Evolutionary conservation across 2,797 vertebrate species (phyloP), one percentile per base, ranked within the genome.

Genomic region (Lindbergichthys nudifrons): DNA sequence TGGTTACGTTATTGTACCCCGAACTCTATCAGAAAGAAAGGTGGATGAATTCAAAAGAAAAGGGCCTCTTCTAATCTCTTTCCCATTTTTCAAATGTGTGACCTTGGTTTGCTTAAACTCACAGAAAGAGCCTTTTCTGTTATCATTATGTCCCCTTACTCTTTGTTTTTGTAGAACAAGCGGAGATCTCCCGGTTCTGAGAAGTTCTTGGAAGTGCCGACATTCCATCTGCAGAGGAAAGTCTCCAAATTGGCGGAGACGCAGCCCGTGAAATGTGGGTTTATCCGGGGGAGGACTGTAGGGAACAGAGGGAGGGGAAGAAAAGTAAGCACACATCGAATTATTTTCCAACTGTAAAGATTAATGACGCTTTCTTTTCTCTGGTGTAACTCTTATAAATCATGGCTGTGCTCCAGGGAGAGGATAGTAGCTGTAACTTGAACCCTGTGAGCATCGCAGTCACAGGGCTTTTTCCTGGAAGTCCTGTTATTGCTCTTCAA

Each of bases 191-290:
- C 93, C 1, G 93, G 93, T 70, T 88, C 75, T 0, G 94, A 95
- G 41, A 94, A 71, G 67, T 93, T 93, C 53, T 92, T 91, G 80
- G 88, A 90, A 42, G 89, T 75, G 58, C 93, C 95, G 0, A 89
- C 88, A 69, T 92, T 96, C 98, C 98, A 99, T 80, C 94, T 93
- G 90, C 98, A 99, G 26, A 78, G 94, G 87, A 99, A 97, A 3
- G 97, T 98, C 86, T 96, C 95, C 92, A 97, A 93, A 89, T 98
- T 96, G 77, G 93, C 81, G 43, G 97, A 98, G 89, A 96, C 92
- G 60, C 98, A 99, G 75, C 93, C 92, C 60, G 93, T 95, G 88
- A 98, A 91, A 66, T 92, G 92, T 58, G 96, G 96, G 63, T 53
- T 69, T 46, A 1, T 84, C 63, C 88, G 84, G 64, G 87, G 71